Percentiles rank a stretch among this genome's conserved stretches.
These are phyloP conservation scores for Pseudorasbora parva DNA, from an alignment of 2,113 vertebrate species.

Conservation along the genomic window DNA sequence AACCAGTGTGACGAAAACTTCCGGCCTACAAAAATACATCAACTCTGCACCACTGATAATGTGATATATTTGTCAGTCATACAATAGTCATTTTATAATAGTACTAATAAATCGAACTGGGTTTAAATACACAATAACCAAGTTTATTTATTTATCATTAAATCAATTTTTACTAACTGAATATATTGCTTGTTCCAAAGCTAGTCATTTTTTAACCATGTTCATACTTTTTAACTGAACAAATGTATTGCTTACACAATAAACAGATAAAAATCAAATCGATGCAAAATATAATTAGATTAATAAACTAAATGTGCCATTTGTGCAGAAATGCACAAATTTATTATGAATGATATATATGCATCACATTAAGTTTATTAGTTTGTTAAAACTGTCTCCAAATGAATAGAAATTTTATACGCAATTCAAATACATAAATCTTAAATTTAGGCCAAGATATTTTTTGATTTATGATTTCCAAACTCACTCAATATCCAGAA, in stretches of 20 bases:
- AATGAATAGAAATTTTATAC: not conserved
- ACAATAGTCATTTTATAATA: not conserved
- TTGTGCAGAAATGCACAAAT: too few relatives aligned
- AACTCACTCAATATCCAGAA: slow-evolving; percentile 96
- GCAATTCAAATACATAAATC: not conserved
- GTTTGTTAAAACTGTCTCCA: too few relatives aligned
- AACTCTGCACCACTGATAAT: too few relatives aligned
- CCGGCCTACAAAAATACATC: too few relatives aligned
- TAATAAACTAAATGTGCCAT: not conserved
- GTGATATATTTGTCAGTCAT: too few relatives aligned
- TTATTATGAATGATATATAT: too few relatives aligned
- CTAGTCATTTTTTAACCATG: not conserved
- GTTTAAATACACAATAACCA: not conserved
- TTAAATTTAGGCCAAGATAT: not conserved
- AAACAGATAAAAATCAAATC: not conserved
- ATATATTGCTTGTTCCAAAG: not conserved
- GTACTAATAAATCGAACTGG: not conserved
- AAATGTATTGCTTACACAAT: too few relatives aligned
- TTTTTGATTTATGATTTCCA: not conserved
- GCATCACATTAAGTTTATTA: not conserved
- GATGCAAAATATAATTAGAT: not conserved
- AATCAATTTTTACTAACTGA: not conserved
- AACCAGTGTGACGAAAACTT: too few relatives aligned
- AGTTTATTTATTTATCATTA: not conserved
- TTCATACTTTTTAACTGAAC: not conserved